Conservation (phyloP, 2,797 vertebrate genomes). For the Apogon talboti region DNA sequence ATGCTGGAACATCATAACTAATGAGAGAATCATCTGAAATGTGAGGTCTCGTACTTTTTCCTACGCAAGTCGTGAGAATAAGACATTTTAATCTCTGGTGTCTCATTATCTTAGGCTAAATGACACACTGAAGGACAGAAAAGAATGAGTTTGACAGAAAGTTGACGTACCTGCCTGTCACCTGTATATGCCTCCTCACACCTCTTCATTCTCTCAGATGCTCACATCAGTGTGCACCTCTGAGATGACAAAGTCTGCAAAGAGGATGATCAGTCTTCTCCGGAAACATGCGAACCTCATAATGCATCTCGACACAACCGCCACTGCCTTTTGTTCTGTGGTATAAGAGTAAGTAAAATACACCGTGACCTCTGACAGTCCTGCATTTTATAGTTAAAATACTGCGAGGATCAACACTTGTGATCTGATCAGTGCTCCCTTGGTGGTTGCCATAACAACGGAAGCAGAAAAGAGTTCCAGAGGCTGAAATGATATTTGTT, state of each 20-base stretch:
- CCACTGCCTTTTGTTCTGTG: constrained; percentile 6
- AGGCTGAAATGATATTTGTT: constrained; percentile 19
- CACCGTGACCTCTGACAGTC: constrained; percentile 19
- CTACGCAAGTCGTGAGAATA: constrained; percentile 13
- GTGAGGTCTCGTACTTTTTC: not conserved
- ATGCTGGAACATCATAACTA: not conserved
- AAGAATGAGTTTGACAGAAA: constrained; percentile 8
- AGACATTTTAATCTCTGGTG: constrained; percentile 8
- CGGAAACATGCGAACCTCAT: not conserved
- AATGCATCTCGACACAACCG: not conserved
- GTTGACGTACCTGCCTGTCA: constrained; percentile 20
- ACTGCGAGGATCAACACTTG: constrained; percentile 29
- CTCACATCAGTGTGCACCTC: constrained; percentile 12
- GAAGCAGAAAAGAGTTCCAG: constrained; percentile 15
- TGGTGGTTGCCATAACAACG: constrained; percentile 47
- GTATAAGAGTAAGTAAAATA: constrained; percentile 17
- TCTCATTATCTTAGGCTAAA: constrained; percentile 28
- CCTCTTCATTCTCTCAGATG: constrained; percentile 24
- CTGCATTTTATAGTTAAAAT: constrained; percentile 33
- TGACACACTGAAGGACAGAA: constrained; percentile 10
- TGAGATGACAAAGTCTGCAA: constrained; percentile 5
- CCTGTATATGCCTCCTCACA: constrained; percentile 32
- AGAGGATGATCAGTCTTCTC: constrained; percentile 8
- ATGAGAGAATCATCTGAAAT: not conserved
- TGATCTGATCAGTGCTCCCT: constrained; percentile 19